These are phyloP conservation scores for Trichonephila inaurata DNA, from an alignment of 1,140 invertebrate species.

Conservation along the genomic window DNA sequence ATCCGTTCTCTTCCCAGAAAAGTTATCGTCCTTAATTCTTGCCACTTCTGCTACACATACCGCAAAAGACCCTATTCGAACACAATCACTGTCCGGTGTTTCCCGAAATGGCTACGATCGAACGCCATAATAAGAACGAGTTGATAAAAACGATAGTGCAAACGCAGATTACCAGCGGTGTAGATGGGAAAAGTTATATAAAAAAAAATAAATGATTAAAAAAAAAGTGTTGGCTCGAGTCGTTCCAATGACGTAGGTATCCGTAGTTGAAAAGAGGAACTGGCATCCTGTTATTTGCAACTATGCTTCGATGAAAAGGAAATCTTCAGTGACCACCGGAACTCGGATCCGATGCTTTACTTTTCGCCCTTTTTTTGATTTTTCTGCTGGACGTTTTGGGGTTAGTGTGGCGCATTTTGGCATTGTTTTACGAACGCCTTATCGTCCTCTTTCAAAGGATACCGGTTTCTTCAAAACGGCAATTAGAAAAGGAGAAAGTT, in stretches of 20 bases:
- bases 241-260: background rate
- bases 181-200: background rate
- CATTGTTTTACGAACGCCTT: background rate
- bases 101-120: slow-evolving; percentile 3
- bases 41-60: background rate
- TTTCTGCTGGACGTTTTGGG: background rate
- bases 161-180: background rate
- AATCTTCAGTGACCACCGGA: background rate
- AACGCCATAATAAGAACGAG: slow-evolving; percentile 24
- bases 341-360: background rate
- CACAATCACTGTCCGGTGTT: slow-evolving; percentile 16
- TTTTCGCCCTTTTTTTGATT: background rate
- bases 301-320: background rate
- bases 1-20: slow-evolving; percentile 13
- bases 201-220: background rate
- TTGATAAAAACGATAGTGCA: background rate
- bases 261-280: background rate
- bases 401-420: slow-evolving; percentile 10
- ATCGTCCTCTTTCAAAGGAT: background rate
- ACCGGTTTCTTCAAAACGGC: background rate
- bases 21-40: slow-evolving; percentile 26
- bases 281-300: background rate
- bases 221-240: background rate
- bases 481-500: background rate
- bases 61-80: background rate